Base-by-base conservation (phyloP, 1,140 invertebrate species). In the Calliopsis andreniformis region DNA sequence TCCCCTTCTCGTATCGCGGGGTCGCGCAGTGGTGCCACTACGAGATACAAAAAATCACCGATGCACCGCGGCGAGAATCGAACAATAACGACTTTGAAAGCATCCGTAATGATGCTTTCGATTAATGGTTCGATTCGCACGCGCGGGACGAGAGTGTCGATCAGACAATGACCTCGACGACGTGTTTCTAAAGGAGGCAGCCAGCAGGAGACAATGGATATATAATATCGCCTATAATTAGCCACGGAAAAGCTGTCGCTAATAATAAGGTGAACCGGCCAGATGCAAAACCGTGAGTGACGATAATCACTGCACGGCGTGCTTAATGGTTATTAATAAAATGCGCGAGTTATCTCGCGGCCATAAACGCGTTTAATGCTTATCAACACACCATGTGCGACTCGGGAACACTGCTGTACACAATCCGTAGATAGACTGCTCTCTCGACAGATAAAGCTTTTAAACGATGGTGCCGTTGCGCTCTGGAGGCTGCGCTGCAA, bases 281-380 rank as follows among this genome's bases (percentile, higher is more conserved):
- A 83, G 78, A 83, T 80, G 82, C 67, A 35, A 72, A 75, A 73
- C 63, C 49, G 58, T 30, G 20, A 67, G 64, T 69, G 58, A 30
- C 71, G 80, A 82, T 84, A 73, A 84, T 84, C 82, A 78, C 35
- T 39, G 35, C 35, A 39, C 39, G 28, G 66, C 62, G 47, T 73
- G 47, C 72, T 86, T 84, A 86, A 84, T 66, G 59, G 67, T 82
- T 86, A 76, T 83, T 84, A 86, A 84, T 86, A 84, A 80, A 83
- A 85, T 83, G 67, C 49, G 16, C 59, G 63, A 39, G 78, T 82
- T 82, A 84, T 84, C 82, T 77, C 35, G 35, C 55, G 5, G 55
- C 39, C 43, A 55, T 77, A 84, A 56, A 79, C 47, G 67, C 66
- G 62, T 72, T 80, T 68, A 69, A 55, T 42, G 62, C 73, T 85